Evolutionary conservation across 2,888 invertebrate species (phyloP).

Genomic region (Catocala sponsa): DNA sequence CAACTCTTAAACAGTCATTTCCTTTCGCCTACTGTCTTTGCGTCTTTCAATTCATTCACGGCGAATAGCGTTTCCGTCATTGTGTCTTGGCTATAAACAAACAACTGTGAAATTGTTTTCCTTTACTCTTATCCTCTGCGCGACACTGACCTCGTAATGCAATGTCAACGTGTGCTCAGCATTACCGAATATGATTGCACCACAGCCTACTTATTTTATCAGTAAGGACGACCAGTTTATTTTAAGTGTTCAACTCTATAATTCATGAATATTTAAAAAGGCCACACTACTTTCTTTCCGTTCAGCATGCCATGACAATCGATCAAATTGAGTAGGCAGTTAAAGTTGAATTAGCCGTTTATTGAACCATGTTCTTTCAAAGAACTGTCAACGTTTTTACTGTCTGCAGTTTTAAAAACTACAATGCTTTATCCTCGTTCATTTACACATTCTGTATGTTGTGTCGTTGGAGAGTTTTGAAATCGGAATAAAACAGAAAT

Average conservation of each 20-base stretch:
- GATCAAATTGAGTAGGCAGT: constrained; percentile 15
- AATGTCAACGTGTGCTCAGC: constrained; percentile 68
- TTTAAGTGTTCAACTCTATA: constrained; percentile 35
- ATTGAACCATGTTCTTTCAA: constrained; percentile 13
- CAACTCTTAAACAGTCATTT: constrained; percentile 29
- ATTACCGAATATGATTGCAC: constrained; percentile 54
- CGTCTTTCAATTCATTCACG: constrained; percentile 56
- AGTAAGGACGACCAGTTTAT: constrained; percentile 64
- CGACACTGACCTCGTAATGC: constrained; percentile 78
- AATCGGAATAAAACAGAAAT: constrained; percentile 15
- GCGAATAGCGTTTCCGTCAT: constrained; percentile 55
- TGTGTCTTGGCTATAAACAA: constrained; percentile 48
- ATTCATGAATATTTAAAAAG: constrained; percentile 59
- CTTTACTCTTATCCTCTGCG: constrained; percentile 59
- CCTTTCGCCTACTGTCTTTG: constrained; percentile 45
- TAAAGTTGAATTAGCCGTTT: constrained; percentile 17
- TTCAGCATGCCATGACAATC: constrained; percentile 15
- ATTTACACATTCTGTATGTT: constrained; percentile 10
- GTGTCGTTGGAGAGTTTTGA: constrained; percentile 3
- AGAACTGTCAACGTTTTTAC: constrained; percentile 26
- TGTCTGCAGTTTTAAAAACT: constrained; percentile 21
- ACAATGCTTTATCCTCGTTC: constrained; percentile 22
- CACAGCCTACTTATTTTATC: constrained; percentile 54
- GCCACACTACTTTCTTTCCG: constrained; percentile 44
- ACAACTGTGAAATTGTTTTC: constrained; percentile 72